Evolutionary conservation across 2,113 vertebrate genomes (phyloP), one percentile per base, ranked within the genome.

Genomic region (Alethe castanea): DNA sequence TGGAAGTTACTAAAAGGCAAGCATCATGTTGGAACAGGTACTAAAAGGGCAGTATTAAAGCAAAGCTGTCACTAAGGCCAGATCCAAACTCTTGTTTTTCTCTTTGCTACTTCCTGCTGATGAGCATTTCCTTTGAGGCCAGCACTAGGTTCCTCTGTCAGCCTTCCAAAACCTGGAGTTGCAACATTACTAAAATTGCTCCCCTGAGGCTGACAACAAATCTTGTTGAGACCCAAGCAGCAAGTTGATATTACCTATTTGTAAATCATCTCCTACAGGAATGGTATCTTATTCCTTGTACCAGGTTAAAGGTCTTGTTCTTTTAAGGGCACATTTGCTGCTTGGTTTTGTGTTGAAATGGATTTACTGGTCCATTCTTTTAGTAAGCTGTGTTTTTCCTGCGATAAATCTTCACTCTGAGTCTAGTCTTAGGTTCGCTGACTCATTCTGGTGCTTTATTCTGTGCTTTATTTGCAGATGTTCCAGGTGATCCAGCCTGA

Each of bases 401-500:
- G 31, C 31, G 52, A 31, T 44, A 73, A 82, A 23, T 86, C 26
- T 52, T 64, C 9, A 10, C 23, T 72, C 35, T 1, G 16, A 76
- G 35, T 33, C 28, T 12, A 40, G 31, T 76, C 53, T 42, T 31
- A 38, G 12, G 29, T 79, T 86, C 59, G 48, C 45, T 1, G 1
- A 1, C 48, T 87, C 29, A 53, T 81, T 70, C 70, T 80, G 11
- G 16, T 76, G 35, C 22, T 92, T 90, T 71, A 36, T 60, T 69
- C 69, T 90, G 35, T 76, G 60, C 2, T 11, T 48, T 45, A 35
- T 64, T 90, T 90, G 35, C 97, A 99, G 99, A 99, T 99, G 99
- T 99, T 99, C 96, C 99, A 99, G 97, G 99, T 99, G 23, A 99
- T 99, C 89, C 99, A 99, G 96, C 99, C 99, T 7, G 99, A 99